These are phyloP conservation scores for Ahaetulla prasina DNA, from an alignment of 2,113 vertebrate species.

Conservation along the genomic window DNA sequence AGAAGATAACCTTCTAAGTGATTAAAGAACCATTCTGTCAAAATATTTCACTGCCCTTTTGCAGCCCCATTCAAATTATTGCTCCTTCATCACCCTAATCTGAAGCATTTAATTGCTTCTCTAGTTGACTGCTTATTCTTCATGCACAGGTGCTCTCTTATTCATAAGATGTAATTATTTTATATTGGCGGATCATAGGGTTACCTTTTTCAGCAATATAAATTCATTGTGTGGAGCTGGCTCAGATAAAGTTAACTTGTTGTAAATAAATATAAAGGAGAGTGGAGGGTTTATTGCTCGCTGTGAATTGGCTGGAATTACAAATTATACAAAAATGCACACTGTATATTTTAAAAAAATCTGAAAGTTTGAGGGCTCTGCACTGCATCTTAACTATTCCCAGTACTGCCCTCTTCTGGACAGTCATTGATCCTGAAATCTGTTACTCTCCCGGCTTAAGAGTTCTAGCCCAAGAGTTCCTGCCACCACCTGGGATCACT, in stretches of 20 bases:
- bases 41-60: conserved; percentile 20
- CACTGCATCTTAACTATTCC: neutral
- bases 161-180: conserved; percentile 43
- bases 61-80: conserved; percentile 8
- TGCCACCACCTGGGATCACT: neutral
- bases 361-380: neutral
- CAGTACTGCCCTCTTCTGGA: neutral
- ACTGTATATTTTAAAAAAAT: neutral
- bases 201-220: conserved; percentile 37
- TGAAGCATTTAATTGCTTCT: conserved; percentile 40
- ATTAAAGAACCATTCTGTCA: conserved; percentile 21
- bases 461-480: neutral
- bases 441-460: neutral
- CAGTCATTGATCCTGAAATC: neutral
- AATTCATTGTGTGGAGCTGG: neutral
- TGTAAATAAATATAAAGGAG: conserved; percentile 24
- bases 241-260: neutral
- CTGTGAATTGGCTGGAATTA: neutral
- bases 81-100: conserved; percentile 35
- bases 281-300: conserved; percentile 26
- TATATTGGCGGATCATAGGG: conserved; percentile 46
- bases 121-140: conserved; percentile 19
- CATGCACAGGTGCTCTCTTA: conserved; percentile 34
- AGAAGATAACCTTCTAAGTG: conserved; percentile 7
- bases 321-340: neutral